A percentile compares a stretch with the other conserved stretches of the same genome.
phyloP scores from a whole-genome alignment of 2,888 invertebrate species.

The Girardia tigrina region DNA sequence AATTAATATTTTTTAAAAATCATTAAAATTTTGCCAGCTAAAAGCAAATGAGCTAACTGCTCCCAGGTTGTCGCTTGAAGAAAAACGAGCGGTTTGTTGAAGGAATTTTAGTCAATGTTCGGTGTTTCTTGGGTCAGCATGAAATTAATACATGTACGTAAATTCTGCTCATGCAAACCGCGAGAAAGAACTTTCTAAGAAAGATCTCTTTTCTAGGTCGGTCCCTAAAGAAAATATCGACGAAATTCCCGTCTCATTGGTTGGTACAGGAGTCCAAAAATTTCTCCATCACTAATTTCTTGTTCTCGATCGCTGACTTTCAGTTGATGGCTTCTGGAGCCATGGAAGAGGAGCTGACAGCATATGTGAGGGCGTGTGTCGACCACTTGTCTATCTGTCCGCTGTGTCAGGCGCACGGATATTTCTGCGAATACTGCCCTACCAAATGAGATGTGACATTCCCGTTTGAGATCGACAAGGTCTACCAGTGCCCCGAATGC shows the following conservation, averaged over 20 bases:
- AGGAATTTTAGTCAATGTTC: too few relatives aligned
- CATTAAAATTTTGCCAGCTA: too few relatives aligned
- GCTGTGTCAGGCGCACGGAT: constrained; percentile 16
- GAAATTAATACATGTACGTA: too few relatives aligned
- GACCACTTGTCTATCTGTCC: not conserved
- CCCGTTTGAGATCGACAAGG: not conserved
- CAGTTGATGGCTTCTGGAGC: not conserved
- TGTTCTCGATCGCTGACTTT: constrained; percentile 11
- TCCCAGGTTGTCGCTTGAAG: too few relatives aligned
- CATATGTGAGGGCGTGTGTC: not conserved
- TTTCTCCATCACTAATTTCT: not conserved
- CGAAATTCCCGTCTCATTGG: constrained; percentile 5
- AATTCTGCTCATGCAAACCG: too few relatives aligned
- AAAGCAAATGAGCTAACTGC: too few relatives aligned
- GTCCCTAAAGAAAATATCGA: not conserved
- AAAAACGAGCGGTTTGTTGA: too few relatives aligned
- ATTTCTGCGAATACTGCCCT: constrained; percentile 1
- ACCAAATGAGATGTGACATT: not conserved
- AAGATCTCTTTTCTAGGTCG: not conserved
- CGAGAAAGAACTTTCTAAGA: too few relatives aligned
- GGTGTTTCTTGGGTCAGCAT: too few relatives aligned
- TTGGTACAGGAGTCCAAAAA: too few relatives aligned
- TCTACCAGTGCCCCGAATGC: not conserved
- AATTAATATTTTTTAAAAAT: too few relatives aligned
- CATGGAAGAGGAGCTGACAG: not conserved